phyloP scores from a whole-genome alignment of 2,113 vertebrate genomes.

The Urocolius indicus region DNA sequence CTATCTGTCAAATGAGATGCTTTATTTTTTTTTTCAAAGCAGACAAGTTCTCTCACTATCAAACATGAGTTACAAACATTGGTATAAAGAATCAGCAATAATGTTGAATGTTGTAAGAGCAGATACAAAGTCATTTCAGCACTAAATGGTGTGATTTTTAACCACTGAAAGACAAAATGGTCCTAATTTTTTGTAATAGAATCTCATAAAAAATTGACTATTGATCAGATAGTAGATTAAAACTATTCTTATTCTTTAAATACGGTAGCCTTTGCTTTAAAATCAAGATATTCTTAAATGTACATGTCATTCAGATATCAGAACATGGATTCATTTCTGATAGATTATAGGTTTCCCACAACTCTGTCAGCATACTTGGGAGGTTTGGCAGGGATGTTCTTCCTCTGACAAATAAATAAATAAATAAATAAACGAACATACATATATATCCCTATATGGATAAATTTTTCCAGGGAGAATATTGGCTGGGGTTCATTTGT shows the following conservation, averaged over 20 bases:
- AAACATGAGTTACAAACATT: not conserved
- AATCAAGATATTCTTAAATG: not conserved
- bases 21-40: constrained; percentile 42
- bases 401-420: not conserved
- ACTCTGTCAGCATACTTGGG: not conserved
- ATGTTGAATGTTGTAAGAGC: not conserved
- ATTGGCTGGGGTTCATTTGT: not conserved
- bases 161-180: not conserved
- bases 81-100: not conserved
- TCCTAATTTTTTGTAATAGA: not conserved
- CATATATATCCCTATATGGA: accelerated
- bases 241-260: not conserved
- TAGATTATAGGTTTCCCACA: not conserved
- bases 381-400: not conserved
- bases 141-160: not conserved
- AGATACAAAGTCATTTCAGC: not conserved
- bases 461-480: not conserved
- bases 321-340: not conserved
- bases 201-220: not conserved
- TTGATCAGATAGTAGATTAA: not conserved
- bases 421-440: too few relatives aligned
- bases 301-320: not conserved
- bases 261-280: not conserved
- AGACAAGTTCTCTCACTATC: not conserved
- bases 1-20: constrained; percentile 59